phyloP scores from a whole-genome alignment of 2,888 invertebrate species.

The Hypsopygia costalis region DNA sequence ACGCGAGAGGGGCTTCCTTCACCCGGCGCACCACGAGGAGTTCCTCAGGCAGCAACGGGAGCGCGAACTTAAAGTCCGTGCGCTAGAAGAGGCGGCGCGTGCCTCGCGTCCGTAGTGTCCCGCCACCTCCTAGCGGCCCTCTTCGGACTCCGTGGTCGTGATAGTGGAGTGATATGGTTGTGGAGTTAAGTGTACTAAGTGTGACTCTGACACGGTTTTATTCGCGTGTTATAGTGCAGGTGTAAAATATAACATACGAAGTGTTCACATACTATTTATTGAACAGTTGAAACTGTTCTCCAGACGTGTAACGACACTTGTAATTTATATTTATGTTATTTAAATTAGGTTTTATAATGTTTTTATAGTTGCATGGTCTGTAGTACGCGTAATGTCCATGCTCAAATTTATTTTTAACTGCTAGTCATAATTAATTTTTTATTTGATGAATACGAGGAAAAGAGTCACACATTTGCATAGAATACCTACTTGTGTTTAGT shows the following conservation, averaged over 20 bases:
- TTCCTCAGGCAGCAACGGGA: constrained; percentile 89
- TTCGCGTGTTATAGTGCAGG: constrained; percentile 4
- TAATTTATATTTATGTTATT: constrained; percentile 68
- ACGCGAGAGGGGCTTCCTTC: constrained; percentile 85
- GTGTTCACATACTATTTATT: constrained; percentile 39
- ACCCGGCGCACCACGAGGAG: constrained; percentile 79
- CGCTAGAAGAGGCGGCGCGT: constrained; percentile 91
- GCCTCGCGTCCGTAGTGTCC: constrained; percentile 70
- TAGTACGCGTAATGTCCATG: constrained; percentile 76
- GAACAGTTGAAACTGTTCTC: constrained; percentile 29
- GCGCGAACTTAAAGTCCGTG: constrained; percentile 91
- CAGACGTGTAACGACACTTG: constrained; percentile 54
- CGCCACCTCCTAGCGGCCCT: constrained; percentile 17
- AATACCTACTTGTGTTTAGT: constrained; percentile 39
- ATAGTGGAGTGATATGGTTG: constrained; percentile 33
- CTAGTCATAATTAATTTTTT: constrained; percentile 75
- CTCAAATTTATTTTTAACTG: constrained; percentile 76
- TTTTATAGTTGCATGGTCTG: constrained; percentile 75
- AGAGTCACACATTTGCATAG: constrained; percentile 45
- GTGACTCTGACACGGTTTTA: constrained; percentile 1
- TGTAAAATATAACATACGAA: constrained; percentile 15
- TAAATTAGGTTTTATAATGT: constrained; percentile 58
- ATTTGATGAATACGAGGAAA: constrained; percentile 48
- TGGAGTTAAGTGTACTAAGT: constrained; percentile 22
- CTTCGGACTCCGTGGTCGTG: constrained; percentile 26